These are phyloP conservation scores for Chesias legatella DNA, from an alignment of 2,888 invertebrate species.

Conservation along the genomic window DNA sequence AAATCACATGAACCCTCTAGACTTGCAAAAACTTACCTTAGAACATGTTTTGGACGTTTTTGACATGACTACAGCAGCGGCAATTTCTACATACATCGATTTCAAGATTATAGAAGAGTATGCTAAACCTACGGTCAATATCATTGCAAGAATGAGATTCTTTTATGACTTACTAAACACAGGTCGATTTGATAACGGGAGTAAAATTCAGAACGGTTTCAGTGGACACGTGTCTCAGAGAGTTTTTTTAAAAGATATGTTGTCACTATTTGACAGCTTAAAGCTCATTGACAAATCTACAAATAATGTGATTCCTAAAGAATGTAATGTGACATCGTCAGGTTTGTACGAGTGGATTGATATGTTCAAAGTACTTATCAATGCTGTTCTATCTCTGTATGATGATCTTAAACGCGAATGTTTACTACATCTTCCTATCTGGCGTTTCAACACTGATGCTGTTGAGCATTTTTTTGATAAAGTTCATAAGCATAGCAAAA, in stretches of 20 bases:
- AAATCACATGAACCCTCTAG: slow-evolving; percentile 9
- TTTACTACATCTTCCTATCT: slow-evolving; percentile 7
- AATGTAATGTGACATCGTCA: neutral
- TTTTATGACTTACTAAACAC: slow-evolving; percentile 12
- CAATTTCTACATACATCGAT: slow-evolving; percentile 19
- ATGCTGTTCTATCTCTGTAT: slow-evolving; percentile 8
- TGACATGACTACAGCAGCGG: slow-evolving; percentile 19
- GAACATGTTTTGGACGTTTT: slow-evolving; percentile 16
- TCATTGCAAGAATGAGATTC: slow-evolving; percentile 17
- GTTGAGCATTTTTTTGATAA: slow-evolving; percentile 11
- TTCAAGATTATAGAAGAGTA: slow-evolving; percentile 6
- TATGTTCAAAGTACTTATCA: slow-evolving; percentile 8
- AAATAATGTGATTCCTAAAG: neutral
- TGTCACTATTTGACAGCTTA: slow-evolving; percentile 5
- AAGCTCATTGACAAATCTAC: neutral
- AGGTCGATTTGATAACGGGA: slow-evolving; percentile 4
- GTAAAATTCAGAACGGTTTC: neutral
- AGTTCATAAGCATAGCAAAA: slow-evolving; percentile 9
- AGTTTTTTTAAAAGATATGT: slow-evolving; percentile 5
- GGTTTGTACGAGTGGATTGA: neutral
- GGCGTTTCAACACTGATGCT: slow-evolving; percentile 9
- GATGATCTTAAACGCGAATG: slow-evolving; percentile 3
- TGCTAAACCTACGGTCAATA: slow-evolving; percentile 9
- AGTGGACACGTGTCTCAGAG: slow-evolving; percentile 1
- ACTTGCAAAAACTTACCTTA: slow-evolving; percentile 8